Base-by-base conservation (phyloP, 23 tunicate species). In the Trididemnum miniatum region DNA sequence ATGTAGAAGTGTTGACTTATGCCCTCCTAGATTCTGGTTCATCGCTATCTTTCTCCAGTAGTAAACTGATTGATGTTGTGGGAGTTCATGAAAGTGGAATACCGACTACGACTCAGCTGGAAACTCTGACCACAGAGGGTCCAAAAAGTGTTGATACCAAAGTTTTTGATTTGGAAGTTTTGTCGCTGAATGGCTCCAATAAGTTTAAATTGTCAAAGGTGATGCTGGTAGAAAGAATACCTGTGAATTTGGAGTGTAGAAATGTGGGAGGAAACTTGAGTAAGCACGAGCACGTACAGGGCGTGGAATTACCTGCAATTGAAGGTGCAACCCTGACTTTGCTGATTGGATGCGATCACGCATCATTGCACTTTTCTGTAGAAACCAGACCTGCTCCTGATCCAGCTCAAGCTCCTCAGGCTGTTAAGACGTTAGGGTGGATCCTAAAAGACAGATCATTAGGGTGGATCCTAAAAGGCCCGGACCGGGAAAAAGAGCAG, bases 351-450 rank as follows among this genome's bases (percentile, higher is more conserved):
- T 37, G 38, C 24, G 79, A 73, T 29, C 37, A 73, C 59, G 28
- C 7, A 20, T 37, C 31, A 7, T 20, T 7, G 25, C 75, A 69
- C 37, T 69, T 69, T 33, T 37, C 75, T 34, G 20, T 69, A 31
- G 75, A 69, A 34, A 32, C 38, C 25, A 31, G 75, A 32, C 37
- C 25, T 69, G 38, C 75, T 5, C 28, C 5, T 3, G n/a, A 62
- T 40, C 79, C 79, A 40, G 26, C 26, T 2, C 1, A n/a, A 20
- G 30, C 28, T 20, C 79, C 79, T 37, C 59, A 37, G 9, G 82
- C 82, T 5, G 54, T 77, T 2, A 31, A 18, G 29, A 77, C 82
- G 12, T 27, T 77, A 1, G 82, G 82, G 18, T 77, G 82, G 82
- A 20, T 33, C n/a, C n/a, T n/a, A n/a, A n/a, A n/a, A n/a, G n/a